Base-by-base conservation (phyloP, 2,113 vertebrate species). In the Ailuropoda melanoleuca region DNA sequence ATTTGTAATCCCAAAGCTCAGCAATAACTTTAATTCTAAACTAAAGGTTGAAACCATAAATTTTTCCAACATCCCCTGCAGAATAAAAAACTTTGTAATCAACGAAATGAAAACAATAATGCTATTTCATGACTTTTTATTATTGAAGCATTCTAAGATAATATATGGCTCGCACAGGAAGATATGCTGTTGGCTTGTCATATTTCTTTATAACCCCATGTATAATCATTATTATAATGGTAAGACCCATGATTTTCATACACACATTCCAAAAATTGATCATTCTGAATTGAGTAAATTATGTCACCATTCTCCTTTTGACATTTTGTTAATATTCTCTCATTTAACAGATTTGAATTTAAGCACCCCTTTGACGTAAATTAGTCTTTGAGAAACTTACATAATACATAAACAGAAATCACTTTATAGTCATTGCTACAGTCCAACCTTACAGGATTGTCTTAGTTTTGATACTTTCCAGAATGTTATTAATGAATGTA, bases 101-200 rank as follows among this genome's bases (percentile, higher is more conserved):
- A 98, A 98, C 96, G 97, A 97, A 98, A 98, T 93, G 93, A 97
- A 99, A 98, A 97, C 85, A 98, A 66, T 96, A 97, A 98, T 98
- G 95, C 82, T 97, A 98, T 95, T 98, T 98, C 83, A 97, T 72
- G 29, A 94, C 83, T 98, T 97, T 98, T 98, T 97, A 97, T 97
- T 96, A 93, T 95, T 95, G 94, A 92, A 96, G 96, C 18, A 48
- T 86, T 19, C 62, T 90, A 94, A 97, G 78, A 37, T 94, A 97
- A 88, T 2, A 1, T 55, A 60, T 0, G 9, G 31, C 19, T 56
- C 58, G 46, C 55, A 8, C 70, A 93, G 72, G 93, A 72, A 96
- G 98, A 97, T 89, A 95, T 18, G 96, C 26, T 34, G 31, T 66
- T 80, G 85, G n/a, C 34, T 98, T 97, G 66, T 53, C 82, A 95